Evolutionary conservation across 1,140 invertebrate species (phyloP).

Genomic region (Grapholita molesta): DNA sequence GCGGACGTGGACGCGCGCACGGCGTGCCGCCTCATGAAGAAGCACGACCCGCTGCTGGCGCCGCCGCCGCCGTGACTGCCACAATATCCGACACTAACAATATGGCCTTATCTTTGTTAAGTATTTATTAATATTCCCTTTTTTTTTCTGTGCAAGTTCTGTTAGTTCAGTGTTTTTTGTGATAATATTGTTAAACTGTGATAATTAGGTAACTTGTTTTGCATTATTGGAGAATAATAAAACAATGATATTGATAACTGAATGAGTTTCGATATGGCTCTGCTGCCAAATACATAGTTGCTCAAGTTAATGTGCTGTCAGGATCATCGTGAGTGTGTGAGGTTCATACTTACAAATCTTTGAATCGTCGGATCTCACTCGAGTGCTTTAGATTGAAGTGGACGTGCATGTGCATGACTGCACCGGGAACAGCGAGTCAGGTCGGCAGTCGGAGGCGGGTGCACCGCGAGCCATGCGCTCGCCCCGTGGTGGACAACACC

Average conservation of each 20-base stretch:
- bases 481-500: no score
- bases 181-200: not conserved
- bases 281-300: not conserved
- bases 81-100: not conserved
- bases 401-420: no score
- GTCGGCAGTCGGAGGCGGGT: no score
- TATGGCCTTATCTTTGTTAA: not conserved
- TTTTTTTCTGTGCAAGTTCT: not conserved
- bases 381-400: no score
- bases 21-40: slow-evolving; percentile 62
- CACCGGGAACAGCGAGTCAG: no score
- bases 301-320: not conserved
- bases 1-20: slow-evolving; percentile 61
- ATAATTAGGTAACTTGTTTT: not conserved
- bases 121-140: not conserved
- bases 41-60: slow-evolving; percentile 51
- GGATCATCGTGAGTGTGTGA: no score
- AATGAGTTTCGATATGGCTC: not conserved
- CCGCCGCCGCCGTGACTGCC: slow-evolving; percentile 18
- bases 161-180: not conserved
- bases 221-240: not conserved
- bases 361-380: no score
- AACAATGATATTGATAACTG: not conserved
- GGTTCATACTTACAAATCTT: no score
- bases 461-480: no score